A percentile compares a stretch with the other conserved stretches of the same genome.
phyloP scores from a whole-genome alignment of 2,888 invertebrate species.

The Chrysina gloriosa region DNA sequence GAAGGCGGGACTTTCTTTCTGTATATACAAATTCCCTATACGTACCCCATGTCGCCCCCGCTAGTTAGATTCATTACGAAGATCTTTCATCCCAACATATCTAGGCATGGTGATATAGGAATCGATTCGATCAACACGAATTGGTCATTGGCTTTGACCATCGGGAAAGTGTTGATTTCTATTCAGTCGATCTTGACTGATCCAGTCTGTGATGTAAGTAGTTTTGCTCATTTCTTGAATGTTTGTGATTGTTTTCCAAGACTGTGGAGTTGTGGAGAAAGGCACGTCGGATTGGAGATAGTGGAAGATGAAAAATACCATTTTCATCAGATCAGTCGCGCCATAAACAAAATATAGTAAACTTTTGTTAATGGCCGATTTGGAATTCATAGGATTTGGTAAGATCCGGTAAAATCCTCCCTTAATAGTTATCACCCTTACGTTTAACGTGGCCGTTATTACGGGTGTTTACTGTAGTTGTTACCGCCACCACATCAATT shows the following conservation, averaged over 20 bases:
- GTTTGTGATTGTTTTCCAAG: neutral
- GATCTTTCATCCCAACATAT: conserved; percentile 94
- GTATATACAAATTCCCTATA: conserved; percentile 88
- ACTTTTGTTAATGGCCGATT: too few species aligned
- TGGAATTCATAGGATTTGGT: too few species aligned
- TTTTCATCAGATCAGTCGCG: too few species aligned
- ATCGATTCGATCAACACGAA: conserved; percentile 96
- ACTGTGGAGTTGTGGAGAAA: neutral
- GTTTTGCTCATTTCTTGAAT: neutral
- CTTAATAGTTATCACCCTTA: too few species aligned
- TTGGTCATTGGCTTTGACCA: conserved; percentile 94
- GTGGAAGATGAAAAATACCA: too few species aligned
- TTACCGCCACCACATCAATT: too few species aligned
- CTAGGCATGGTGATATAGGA: conserved; percentile 94
- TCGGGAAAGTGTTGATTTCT: conserved; percentile 88
- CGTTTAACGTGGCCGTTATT: too few species aligned
- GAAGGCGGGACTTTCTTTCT: conserved; percentile 94
- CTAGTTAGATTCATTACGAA: conserved; percentile 92
- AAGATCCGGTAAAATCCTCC: too few species aligned
- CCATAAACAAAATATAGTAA: too few species aligned
- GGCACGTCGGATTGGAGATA: too few species aligned
- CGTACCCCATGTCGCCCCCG: conserved; percentile 93
- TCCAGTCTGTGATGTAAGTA: conserved; percentile 83
- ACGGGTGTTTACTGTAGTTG: too few species aligned
- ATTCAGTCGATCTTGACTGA: conserved; percentile 91